Conservation (phyloP, 2,113 vertebrate species). For the Proterorhinus semilunaris region DNA sequence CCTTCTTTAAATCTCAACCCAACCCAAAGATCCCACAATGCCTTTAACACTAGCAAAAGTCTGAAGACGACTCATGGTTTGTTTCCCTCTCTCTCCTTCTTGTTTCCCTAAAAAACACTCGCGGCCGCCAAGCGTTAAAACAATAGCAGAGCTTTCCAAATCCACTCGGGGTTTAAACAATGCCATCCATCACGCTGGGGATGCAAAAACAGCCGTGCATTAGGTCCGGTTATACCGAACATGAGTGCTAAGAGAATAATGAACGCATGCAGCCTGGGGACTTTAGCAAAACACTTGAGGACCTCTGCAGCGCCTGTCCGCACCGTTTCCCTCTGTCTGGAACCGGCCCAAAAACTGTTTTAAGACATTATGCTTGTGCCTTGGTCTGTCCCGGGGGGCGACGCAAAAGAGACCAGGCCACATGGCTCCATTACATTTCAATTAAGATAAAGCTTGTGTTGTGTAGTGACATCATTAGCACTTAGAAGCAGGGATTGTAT, state of each 20-base stretch:
- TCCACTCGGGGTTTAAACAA: slow-evolving; percentile 77
- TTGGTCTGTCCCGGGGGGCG: slow-evolving; percentile 10
- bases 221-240: slow-evolving; percentile 14
- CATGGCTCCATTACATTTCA: background rate
- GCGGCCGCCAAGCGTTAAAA: slow-evolving; percentile 74
- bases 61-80: slow-evolving; percentile 63
- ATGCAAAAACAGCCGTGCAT: slow-evolving; percentile 44
- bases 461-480: slow-evolving; percentile 2
- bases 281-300: slow-evolving; percentile 31
- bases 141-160: slow-evolving; percentile 73
- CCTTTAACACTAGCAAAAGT: slow-evolving; percentile 10
- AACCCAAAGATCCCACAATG: background rate
- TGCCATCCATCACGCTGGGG: slow-evolving; percentile 74
- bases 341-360: slow-evolving; percentile 38
- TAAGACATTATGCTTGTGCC: slow-evolving; percentile 35
- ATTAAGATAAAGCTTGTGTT: background rate
- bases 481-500: background rate
- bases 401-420: background rate
- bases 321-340: slow-evolving; percentile 21
- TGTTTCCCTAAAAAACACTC: slow-evolving; percentile 51
- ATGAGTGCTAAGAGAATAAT: slow-evolving; percentile 28
- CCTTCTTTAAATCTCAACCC: background rate
- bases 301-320: slow-evolving; percentile 13
- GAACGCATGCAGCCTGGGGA: slow-evolving; percentile 27
- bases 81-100: slow-evolving; percentile 41